Conservation (phyloP, 2,113 vertebrate genomes). For the Cacatua alba region DNA sequence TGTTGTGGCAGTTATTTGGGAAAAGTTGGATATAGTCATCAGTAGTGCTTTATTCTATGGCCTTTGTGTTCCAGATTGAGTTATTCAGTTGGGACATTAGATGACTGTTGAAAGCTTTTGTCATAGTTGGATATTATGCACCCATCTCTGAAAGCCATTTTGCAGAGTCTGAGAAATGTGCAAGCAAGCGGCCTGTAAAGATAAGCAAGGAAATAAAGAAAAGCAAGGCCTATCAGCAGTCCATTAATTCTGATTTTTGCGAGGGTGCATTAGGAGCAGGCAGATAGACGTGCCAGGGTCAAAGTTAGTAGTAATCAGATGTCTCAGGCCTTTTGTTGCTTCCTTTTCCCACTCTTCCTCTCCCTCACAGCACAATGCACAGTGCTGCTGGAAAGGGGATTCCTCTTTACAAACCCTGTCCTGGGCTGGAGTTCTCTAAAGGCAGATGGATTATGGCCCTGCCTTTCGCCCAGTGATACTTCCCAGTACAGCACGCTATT, state of each 20-base stretch:
- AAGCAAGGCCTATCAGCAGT: neutral
- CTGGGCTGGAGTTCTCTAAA: neutral
- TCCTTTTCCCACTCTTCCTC: neutral
- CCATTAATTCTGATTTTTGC: neutral
- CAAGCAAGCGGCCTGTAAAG: neutral
- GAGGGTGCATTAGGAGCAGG: neutral
- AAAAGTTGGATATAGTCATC: neutral
- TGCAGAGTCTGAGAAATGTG: neutral
- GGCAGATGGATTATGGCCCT: neutral
- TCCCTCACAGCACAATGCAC: neutral
- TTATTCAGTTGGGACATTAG: neutral
- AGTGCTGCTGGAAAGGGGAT: neutral
- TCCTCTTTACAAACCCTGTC: neutral
- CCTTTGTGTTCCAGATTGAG: neutral
- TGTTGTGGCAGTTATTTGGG: neutral
- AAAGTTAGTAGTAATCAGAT: neutral
- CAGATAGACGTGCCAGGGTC: neutral
- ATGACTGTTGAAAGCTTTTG: slow-evolving; percentile 49
- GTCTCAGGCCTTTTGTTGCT: neutral
- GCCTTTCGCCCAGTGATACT: neutral
- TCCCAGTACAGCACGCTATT: fast-evolving
- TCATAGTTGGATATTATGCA: neutral
- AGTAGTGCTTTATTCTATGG: neutral
- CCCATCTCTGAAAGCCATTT: neutral
- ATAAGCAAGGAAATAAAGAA: neutral